Base-by-base conservation (phyloP, 2,797 vertebrate species). In the Etheostoma nigrum region DNA sequence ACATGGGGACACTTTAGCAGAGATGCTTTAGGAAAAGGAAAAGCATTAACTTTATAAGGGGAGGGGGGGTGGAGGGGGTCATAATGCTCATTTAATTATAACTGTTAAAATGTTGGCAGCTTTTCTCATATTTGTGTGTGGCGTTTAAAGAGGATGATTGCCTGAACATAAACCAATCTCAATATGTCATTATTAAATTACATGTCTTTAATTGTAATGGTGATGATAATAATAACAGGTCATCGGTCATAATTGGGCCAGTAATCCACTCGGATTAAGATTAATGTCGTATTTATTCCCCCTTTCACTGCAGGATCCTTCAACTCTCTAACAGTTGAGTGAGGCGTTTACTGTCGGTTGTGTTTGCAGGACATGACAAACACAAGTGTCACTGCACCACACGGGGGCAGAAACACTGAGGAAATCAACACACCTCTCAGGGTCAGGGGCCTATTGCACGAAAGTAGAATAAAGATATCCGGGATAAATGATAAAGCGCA, bases 381-480 rank as follows among this genome's bases (percentile, higher is more conserved):
- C 69, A 45, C 19, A 33, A 72, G 65, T 79, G 86, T 88, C 30
- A 5, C 67, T 82, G 88, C 80, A 85, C 94, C 95, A 94, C 93
- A 94, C 79, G 94, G 93, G 94, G 94, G 94, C 94, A 92, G 91
- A 94, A 88, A 90, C 76, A 90, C 83, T 87, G 91, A 87, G 88
- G 61, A 76, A 92, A 91, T 88, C 84, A 61, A 55, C 68, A 27
- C 77, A 79, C 83, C 52, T 62, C 25, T 25, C 73, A 36, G 51
- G 76, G 68, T 86, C 77, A 88, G 59, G 70, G n/a, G n/a, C n/a
- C n/a, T n/a, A n/a, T n/a, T n/a, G n/a, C n/a, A n/a, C n/a, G n/a
- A n/a, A n/a, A n/a, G n/a, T n/a, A n/a, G n/a, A n/a, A n/a, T n/a
- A n/a, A n/a, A n/a, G n/a, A n/a, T n/a, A n/a, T n/a, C n/a, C n/a